Percentiles rank a stretch among this genome's conserved stretches.
These are phyloP conservation scores for Diorhabda sublineata DNA, from an alignment of 1,140 invertebrate genomes.

Conservation along the genomic window DNA sequence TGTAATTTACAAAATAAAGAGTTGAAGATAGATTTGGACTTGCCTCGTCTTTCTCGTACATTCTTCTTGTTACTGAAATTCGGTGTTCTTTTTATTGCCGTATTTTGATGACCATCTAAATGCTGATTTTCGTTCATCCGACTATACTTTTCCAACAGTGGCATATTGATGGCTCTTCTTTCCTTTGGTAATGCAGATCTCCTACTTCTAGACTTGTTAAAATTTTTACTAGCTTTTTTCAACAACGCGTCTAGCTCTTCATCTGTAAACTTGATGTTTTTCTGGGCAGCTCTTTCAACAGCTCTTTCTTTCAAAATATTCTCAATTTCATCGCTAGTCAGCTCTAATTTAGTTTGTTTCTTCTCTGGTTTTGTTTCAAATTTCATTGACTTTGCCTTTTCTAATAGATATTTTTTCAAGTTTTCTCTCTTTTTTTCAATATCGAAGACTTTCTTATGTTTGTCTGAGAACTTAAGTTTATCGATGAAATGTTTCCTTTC, in stretches of 20 bases:
- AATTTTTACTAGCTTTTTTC: slow-evolving; percentile 30
- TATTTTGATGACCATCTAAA: not conserved
- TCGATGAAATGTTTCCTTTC: slow-evolving; percentile 15
- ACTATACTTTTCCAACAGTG: slow-evolving; percentile 13
- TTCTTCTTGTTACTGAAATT: too few relatives aligned
- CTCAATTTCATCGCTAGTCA: slow-evolving; percentile 35
- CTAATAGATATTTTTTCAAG: slow-evolving; percentile 16
- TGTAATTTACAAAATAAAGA: too few relatives aligned
- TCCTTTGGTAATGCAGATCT: not conserved
- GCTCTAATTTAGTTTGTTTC: slow-evolving; percentile 26
- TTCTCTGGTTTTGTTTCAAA: slow-evolving; percentile 3
- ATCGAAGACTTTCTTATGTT: slow-evolving; percentile 20
- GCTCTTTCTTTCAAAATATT: slow-evolving; percentile 35
- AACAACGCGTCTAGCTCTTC: slow-evolving; percentile 36
- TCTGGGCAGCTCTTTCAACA: slow-evolving; percentile 33
- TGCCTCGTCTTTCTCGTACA: too few relatives aligned
- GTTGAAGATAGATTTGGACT: too few relatives aligned
- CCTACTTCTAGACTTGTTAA: slow-evolving; percentile 23
- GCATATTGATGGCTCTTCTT: slow-evolving; percentile 24
- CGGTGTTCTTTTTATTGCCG: too few relatives aligned
- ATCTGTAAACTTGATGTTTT: slow-evolving; percentile 36
- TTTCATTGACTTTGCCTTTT: not conserved
- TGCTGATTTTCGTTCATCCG: not conserved
- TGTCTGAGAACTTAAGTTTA: slow-evolving; percentile 14
- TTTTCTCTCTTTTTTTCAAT: slow-evolving; percentile 14